phyloP scores from a whole-genome alignment of 2,797 vertebrate species.

The Girardinus metallicus region DNA sequence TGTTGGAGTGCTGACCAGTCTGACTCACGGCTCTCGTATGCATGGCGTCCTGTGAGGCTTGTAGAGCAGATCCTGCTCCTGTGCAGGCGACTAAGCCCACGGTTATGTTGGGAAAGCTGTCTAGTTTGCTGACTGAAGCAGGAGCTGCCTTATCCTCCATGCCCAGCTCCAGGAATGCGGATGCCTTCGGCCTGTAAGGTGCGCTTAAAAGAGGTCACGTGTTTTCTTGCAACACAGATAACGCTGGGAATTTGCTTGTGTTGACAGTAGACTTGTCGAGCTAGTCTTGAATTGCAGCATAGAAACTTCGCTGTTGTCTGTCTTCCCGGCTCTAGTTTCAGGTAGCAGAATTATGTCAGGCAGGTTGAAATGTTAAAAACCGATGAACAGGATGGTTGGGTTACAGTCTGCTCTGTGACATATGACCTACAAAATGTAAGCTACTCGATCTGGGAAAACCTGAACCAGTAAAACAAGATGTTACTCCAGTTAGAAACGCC shows the following conservation, averaged over 20 bases:
- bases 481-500: slow-evolving; percentile 32
- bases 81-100: slow-evolving; percentile 65
- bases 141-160: slow-evolving; percentile 61
- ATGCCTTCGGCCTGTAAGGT: slow-evolving; percentile 61
- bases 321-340: slow-evolving; percentile 23
- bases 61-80: slow-evolving; percentile 59
- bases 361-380: slow-evolving; percentile 1
- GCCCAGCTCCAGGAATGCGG: slow-evolving; percentile 67
- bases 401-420: background rate
- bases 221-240: slow-evolving; percentile 1
- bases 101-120: slow-evolving; percentile 71
- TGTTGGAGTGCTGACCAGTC: slow-evolving; percentile 17
- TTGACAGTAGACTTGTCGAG: slow-evolving; percentile 10
- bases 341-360: slow-evolving; percentile 3
- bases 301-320: slow-evolving; percentile 25
- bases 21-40: slow-evolving; percentile 53
- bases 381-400: background rate
- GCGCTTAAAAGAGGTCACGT: slow-evolving; percentile 31
- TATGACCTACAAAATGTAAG: slow-evolving; percentile 27
- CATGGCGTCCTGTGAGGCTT: slow-evolving; percentile 44
- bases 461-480: slow-evolving; percentile 67
- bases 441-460: slow-evolving; percentile 52
- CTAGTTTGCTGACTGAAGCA: slow-evolving; percentile 55
- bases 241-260: background rate
- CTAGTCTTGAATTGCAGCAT: background rate